Conservation (phyloP, 2,888 invertebrate genomes). For the Rotaria macrura region DNA sequence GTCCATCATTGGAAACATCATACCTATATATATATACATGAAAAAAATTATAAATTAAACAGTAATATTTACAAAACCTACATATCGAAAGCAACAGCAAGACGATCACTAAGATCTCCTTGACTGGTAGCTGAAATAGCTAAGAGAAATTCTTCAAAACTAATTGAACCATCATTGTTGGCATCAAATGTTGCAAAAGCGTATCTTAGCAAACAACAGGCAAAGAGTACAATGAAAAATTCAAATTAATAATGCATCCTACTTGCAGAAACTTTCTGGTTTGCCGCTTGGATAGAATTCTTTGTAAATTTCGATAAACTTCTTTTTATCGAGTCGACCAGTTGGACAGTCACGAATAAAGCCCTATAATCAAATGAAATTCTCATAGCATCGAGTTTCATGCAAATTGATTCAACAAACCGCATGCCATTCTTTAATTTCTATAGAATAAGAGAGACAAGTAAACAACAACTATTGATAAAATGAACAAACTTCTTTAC, state of each 20-base stretch:
- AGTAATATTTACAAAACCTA: not conserved
- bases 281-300: not conserved
- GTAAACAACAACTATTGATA: too few species aligned
- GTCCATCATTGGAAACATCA: not conserved
- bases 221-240: too few species aligned
- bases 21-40: not conserved
- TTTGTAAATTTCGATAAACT: not conserved
- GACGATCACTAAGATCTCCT: not conserved
- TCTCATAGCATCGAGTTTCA: not conserved
- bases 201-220: too few species aligned
- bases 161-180: not conserved
- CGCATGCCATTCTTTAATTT: not conserved
- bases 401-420: too few species aligned
- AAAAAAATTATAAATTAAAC: too few species aligned
- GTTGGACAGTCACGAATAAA: not conserved
- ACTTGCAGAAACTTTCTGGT: not conserved
- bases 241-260: not conserved
- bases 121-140: too few species aligned
- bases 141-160: not conserved
- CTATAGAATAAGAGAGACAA: not conserved
- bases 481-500: not conserved
- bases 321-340: not conserved
- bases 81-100: not conserved
- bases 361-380: not conserved
- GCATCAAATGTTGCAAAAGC: not conserved